A percentile compares a stretch with the other conserved stretches of the same genome.
These are phyloP conservation scores for Tipula helvola DNA, from an alignment of 2,888 invertebrate genomes.

Conservation along the genomic window DNA sequence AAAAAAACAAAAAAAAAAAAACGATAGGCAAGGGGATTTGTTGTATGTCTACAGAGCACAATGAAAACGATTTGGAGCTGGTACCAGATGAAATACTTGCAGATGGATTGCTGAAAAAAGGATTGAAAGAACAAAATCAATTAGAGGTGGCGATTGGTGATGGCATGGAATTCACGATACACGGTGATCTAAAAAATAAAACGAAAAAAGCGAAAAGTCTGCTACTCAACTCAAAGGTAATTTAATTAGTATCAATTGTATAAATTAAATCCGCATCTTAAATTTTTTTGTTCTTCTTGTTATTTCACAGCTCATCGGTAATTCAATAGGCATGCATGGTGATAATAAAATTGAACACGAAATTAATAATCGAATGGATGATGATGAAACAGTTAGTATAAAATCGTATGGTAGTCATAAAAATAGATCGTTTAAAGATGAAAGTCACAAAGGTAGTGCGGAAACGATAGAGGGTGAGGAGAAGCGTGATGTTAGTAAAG, in stretches of 20 bases:
- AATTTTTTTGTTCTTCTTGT: no score
- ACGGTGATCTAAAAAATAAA: constrained; percentile 75
- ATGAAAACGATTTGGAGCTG: constrained; percentile 50
- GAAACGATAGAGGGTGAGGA: constrained; percentile 79
- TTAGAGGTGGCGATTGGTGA: constrained; percentile 85
- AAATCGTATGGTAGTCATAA: constrained; percentile 89
- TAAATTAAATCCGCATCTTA: not conserved
- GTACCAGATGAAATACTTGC: constrained; percentile 59
- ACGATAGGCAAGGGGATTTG: constrained; percentile 39
- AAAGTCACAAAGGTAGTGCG: constrained; percentile 82
- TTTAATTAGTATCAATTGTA: not conserved
- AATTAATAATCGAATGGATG: constrained; percentile 58
- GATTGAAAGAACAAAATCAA: constrained; percentile 79
- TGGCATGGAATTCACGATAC: constrained; percentile 88
- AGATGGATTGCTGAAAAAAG: constrained; percentile 74
- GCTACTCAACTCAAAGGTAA: constrained; percentile 62
- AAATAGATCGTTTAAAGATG: constrained; percentile 76
- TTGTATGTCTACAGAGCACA: constrained; percentile 56
- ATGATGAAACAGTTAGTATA: constrained; percentile 72
- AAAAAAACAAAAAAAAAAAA: constrained; percentile 20
- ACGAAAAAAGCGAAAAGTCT: constrained; percentile 68
- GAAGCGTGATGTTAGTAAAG: constrained; percentile 81
- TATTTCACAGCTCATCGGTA: constrained; percentile 41
- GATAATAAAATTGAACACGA: constrained; percentile 65
- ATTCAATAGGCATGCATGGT: constrained; percentile 63